phyloP scores from a whole-genome alignment of 2,113 vertebrate genomes.

The Mormoops blainvillei region DNA sequence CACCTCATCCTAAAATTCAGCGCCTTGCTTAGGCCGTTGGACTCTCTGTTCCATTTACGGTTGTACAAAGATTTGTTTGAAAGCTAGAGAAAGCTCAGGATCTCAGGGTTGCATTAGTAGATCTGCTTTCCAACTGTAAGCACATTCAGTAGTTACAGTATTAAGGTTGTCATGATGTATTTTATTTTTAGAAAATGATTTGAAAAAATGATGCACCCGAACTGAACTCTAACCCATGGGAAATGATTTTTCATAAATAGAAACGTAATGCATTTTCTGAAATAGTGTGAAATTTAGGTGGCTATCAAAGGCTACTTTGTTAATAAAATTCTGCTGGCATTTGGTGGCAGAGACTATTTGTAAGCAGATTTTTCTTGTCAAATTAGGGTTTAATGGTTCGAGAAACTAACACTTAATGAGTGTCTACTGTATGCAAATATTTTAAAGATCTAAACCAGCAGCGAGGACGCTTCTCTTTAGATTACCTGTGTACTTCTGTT shows the following conservation, averaged over 20 bases:
- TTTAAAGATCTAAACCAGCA: neutral
- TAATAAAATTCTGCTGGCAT: constrained; percentile 32
- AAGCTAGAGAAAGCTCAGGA: neutral
- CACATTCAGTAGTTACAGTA: neutral
- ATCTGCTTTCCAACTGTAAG: constrained; percentile 10
- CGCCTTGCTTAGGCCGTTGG: neutral
- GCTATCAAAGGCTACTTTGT: constrained; percentile 22
- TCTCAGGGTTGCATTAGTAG: neutral
- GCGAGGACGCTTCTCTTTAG: neutral
- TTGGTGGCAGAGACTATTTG: neutral
- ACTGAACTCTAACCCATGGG: constrained; percentile 52
- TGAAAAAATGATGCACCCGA: constrained; percentile 41
- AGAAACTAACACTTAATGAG: constrained; percentile 11
- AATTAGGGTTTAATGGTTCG: constrained; percentile 22
- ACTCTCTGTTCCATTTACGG: neutral
- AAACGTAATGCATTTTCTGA: constrained; percentile 47
- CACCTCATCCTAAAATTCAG: constrained; percentile 17
- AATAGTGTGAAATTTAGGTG: constrained; percentile 32
- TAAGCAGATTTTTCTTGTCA: neutral
- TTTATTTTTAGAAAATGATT: constrained; percentile 56
- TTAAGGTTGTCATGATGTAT: constrained; percentile 25
- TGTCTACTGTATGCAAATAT: neutral
- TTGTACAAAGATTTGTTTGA: neutral
- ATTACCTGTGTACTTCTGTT: neutral
- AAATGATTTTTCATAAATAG: constrained; percentile 57